Percentiles rank a stretch among this genome's conserved stretches.
These are phyloP conservation scores for Hucho hucho DNA, from an alignment of 2,113 vertebrate species.

Conservation along the genomic window DNA sequence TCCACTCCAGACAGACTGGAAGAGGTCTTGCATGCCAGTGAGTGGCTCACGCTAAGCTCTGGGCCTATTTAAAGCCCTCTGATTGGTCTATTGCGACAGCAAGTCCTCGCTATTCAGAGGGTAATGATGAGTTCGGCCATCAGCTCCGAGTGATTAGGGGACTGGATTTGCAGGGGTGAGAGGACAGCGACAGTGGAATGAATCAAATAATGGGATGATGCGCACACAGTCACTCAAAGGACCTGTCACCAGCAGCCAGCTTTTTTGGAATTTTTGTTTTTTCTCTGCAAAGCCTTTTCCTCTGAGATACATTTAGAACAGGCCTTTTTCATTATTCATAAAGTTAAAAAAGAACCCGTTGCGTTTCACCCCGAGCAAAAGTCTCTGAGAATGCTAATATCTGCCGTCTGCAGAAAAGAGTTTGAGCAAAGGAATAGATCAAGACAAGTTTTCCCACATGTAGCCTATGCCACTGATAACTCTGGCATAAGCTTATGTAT, in stretches of 20 bases:
- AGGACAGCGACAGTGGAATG: background rate
- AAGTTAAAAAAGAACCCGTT: conserved; percentile 66
- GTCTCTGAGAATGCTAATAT: background rate
- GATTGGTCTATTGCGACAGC: background rate
- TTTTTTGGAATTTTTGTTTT: no score
- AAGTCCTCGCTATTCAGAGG: background rate
- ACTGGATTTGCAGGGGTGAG: background rate
- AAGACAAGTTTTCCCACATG: no score
- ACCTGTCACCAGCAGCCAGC: no score
- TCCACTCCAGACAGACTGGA: background rate
- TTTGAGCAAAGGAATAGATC: no score
- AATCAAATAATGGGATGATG: no score
- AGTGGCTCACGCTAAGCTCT: background rate
- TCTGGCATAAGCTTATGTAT: no score
- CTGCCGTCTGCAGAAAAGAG: no score
- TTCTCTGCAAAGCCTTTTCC: no score
- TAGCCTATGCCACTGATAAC: no score
- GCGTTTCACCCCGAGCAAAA: conserved; percentile 49
- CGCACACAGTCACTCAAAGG: no score
- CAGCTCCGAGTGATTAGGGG: background rate
- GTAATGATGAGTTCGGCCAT: background rate
- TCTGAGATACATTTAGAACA: background rate
- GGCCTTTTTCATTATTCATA: conserved; percentile 66
- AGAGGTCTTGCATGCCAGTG: background rate
- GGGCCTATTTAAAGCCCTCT: background rate